Conservation (phyloP, 2,888 invertebrate species). For the Eristalinus aeneus region DNA sequence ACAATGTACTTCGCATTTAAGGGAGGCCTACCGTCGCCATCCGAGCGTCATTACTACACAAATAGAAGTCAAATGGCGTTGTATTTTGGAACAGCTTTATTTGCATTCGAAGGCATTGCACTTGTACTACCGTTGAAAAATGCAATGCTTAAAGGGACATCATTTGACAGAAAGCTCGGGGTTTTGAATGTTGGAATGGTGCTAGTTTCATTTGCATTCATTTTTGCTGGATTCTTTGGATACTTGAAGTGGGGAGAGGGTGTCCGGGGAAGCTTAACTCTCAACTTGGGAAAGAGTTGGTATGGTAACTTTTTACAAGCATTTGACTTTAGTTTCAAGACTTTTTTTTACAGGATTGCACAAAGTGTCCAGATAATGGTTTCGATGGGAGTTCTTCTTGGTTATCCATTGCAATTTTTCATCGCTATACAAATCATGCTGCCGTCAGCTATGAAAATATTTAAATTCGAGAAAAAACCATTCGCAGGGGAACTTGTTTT, state of each 20-base stretch:
- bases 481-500: conserved; percentile 86
- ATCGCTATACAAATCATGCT: conserved; percentile 95
- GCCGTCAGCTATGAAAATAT: conserved; percentile 84
- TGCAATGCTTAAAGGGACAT: conserved; percentile 90
- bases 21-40: conserved; percentile 86
- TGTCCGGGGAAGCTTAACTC: conserved; percentile 91
- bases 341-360: conserved; percentile 84
- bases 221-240: conserved; percentile 91
- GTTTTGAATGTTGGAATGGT: conserved; percentile 95
- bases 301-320: conserved; percentile 71
- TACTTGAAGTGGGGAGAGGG: conserved; percentile 93
- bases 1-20: conserved; percentile 89
- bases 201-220: conserved; percentile 89
- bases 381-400: conserved; percentile 91
- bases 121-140: conserved; percentile 96
- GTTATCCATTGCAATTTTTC: conserved; percentile 97
- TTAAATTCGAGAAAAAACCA: conserved; percentile 83
- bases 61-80: conserved; percentile 87
- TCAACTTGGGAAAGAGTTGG: conserved; percentile 86
- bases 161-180: conserved; percentile 90
- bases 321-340: too few relatives aligned
- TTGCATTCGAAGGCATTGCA: conserved; percentile 98
- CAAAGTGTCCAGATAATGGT: conserved; percentile 92
- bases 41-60: conserved; percentile 84
- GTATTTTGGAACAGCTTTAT: conserved; percentile 97